Percentiles rank a stretch among this genome's conserved stretches.
phyloP scores from a whole-genome alignment of 2,888 invertebrate species.

The Caenorhabditis uteleia region DNA sequence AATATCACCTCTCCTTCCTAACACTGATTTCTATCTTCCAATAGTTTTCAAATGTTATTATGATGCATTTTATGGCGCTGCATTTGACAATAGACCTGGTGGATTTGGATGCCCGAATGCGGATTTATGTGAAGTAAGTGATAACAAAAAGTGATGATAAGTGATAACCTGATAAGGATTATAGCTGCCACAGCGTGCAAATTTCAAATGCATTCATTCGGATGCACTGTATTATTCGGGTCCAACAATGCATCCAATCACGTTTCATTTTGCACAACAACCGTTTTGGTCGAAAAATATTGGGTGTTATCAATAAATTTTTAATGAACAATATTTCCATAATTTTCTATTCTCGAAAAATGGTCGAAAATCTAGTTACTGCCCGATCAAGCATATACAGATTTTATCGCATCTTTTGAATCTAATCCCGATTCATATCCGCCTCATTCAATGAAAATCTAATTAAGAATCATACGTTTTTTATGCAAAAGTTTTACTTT shows the following conservation, averaged over 20 bases:
- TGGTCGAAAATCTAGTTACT: no score
- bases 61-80: constrained; percentile 12
- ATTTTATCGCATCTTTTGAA: no score
- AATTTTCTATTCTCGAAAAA: no score
- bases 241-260: constrained; percentile 20
- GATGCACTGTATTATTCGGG: constrained; percentile 24
- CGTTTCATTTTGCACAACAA: constrained; percentile 10
- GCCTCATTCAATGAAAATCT: no score
- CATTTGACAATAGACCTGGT: constrained; percentile 4
- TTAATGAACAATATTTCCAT: no score
- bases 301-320: constrained; percentile 28
- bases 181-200: constrained; percentile 14
- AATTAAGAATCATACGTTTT: no score
- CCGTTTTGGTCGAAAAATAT: constrained; percentile 9
- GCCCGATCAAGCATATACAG: no score
- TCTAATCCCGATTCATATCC: no score
- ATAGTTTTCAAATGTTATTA: constrained; percentile 32
- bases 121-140: constrained; percentile 22
- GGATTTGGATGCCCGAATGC: constrained; percentile 19
- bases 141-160: no score
- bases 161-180: no score
- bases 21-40: constrained; percentile 12
- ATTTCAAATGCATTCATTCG: constrained; percentile 23
- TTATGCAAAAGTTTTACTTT: no score
- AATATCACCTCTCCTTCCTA: constrained; percentile 1